phyloP scores from a whole-genome alignment of 1,140 invertebrate species.

The Ceratosolen fusciceps region DNA sequence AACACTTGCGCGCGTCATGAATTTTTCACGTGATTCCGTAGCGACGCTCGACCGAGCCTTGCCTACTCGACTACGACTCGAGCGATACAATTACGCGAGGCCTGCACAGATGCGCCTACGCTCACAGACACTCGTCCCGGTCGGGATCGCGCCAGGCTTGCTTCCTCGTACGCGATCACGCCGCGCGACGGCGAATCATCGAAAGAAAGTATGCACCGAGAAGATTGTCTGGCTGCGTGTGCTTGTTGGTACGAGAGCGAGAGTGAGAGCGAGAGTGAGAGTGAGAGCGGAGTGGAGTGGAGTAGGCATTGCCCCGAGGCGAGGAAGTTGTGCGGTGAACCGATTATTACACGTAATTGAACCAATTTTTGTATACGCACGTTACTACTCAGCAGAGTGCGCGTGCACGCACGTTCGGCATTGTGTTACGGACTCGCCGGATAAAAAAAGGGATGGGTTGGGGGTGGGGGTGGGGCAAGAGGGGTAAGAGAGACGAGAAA shows the following conservation, averaged over 20 bases:
- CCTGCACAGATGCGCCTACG: not conserved
- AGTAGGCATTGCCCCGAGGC: no score
- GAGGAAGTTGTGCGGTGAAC: no score
- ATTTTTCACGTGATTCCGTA: slow-evolving; percentile 63
- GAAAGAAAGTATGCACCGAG: not conserved
- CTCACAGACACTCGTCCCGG: not conserved
- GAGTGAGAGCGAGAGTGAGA: not conserved
- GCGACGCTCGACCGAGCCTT: slow-evolving; percentile 43
- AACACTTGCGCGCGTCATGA: slow-evolving; percentile 51
- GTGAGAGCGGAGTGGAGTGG: not conserved
- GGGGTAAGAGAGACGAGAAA: no score
- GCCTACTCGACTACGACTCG: slow-evolving; percentile 61
- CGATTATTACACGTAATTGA: no score
- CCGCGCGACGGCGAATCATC: not conserved
- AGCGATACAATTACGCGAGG: slow-evolving; percentile 62
- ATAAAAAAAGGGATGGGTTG: no score
- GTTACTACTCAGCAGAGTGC: no score
- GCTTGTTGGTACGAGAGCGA: not conserved
- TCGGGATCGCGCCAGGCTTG: not conserved
- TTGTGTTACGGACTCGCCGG: no score
- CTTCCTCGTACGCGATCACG: not conserved
- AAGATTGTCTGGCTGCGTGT: no score
- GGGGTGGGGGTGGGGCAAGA: no score
- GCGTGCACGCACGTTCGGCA: no score
- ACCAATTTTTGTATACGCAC: no score